phyloP scores from a whole-genome alignment of 92 coral and sea anemone species.

The Paramuricea clavata region DNA sequence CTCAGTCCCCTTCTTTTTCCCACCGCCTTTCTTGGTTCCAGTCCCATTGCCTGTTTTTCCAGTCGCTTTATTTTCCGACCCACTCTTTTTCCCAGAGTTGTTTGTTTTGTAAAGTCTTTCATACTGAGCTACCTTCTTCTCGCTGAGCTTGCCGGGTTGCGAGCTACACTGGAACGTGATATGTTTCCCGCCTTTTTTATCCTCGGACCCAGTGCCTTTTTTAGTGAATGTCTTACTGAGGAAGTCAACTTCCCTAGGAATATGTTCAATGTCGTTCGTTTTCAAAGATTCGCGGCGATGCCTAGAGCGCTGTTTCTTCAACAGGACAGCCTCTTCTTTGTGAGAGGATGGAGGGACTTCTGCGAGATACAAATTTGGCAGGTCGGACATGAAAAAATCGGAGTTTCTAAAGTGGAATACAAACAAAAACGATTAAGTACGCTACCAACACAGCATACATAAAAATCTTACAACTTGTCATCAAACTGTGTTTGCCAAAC shows the following conservation, averaged over 20 bases:
- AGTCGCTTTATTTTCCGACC: not conserved
- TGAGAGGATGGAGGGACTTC: not conserved
- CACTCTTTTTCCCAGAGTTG: not conserved
- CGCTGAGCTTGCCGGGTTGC: not conserved
- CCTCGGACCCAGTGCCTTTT: not conserved
- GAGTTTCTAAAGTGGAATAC: not conserved
- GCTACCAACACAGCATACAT: too few relatives aligned
- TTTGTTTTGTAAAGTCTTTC: not conserved
- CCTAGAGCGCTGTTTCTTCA: not conserved
- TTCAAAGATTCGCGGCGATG: not conserved
- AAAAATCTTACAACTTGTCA: too few relatives aligned
- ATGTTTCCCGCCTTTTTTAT: constrained; percentile 1
- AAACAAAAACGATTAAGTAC: not conserved
- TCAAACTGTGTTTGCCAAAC: too few relatives aligned
- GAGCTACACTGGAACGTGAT: not conserved
- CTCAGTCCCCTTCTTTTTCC: not conserved
- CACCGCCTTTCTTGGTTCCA: not conserved
- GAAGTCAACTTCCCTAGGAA: constrained; percentile 26
- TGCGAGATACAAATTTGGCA: constrained; percentile 10
- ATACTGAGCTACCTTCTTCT: not conserved
- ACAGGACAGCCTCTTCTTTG: constrained; percentile 15
- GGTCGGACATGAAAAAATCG: constrained; percentile 30
- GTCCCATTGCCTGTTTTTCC: not conserved
- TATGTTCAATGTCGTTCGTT: not conserved
- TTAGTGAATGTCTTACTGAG: not conserved